phyloP scores from a whole-genome alignment of 2,888 invertebrate genomes.

The Scaptomyza caliginosa region DNA sequence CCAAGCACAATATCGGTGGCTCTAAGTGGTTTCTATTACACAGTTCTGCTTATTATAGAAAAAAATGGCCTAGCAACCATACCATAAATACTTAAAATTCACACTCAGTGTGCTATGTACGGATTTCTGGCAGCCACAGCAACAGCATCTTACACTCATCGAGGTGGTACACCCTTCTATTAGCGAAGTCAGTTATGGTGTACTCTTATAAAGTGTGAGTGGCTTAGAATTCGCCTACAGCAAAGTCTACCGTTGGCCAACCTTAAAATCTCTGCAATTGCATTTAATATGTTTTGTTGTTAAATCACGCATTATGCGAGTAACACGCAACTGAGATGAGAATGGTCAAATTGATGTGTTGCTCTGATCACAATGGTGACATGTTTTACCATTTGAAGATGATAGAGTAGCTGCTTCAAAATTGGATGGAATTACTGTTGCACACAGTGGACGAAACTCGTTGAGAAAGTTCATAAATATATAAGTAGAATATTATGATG shows the following conservation, averaged over 20 bases:
- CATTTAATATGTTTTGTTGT: conserved; percentile 50
- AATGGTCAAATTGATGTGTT: conserved; percentile 30
- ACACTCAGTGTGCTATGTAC: not conserved
- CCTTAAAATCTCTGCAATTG: conserved; percentile 63
- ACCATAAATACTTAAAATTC: conserved; percentile 33
- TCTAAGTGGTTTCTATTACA: conserved; percentile 56
- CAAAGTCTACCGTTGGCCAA: conserved; percentile 64
- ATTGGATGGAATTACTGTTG: too few species aligned
- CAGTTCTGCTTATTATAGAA: not conserved
- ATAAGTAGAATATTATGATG: too few species aligned
- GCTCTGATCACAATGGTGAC: conserved; percentile 22
- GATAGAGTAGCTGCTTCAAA: conserved; percentile 1
- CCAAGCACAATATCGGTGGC: conserved; percentile 26
- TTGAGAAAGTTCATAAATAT: conserved; percentile 2
- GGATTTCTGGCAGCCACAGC: conserved; percentile 5
- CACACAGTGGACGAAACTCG: conserved; percentile 14
- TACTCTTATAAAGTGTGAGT: conserved; percentile 5
- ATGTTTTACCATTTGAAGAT: conserved; percentile 20
- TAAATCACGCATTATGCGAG: not conserved
- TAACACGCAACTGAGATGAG: not conserved
- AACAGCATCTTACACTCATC: not conserved
- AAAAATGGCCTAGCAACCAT: conserved; percentile 1
- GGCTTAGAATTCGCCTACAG: conserved; percentile 19
- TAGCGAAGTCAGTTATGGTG: conserved; percentile 49
- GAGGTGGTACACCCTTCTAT: conserved; percentile 33